Evolutionary conservation across 2,113 vertebrate genomes (phyloP), one percentile per base, ranked within the genome.

Genomic region (Fukomys damarensis): DNA sequence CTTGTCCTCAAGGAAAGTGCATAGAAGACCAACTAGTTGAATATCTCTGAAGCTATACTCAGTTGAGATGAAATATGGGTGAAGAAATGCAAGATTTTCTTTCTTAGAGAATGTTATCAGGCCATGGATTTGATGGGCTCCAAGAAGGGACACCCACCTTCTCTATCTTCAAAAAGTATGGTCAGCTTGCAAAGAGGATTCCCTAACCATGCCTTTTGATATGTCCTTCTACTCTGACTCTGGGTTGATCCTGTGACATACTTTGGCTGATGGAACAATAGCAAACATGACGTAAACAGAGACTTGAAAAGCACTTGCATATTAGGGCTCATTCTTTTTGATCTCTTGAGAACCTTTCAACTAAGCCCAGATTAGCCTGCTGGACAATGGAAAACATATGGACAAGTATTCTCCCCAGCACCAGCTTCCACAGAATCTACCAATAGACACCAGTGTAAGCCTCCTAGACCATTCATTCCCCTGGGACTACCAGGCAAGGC

Each of bases 251-350:
- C 46, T 81, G 41, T 82, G 54, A 84, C 70, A 91, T 65, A 7
- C 5, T 91, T 70, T 93, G 70, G 41, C 65, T 86, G 11, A 79
- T 61, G 46, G 30, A 20, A 91, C 41, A 70, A 54, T 13, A 19
- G 30, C 49, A 93, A 90, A 77, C 28, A 54, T 63, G 58, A 94
- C 38, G 66, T 59, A 95, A 88, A 80, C 7, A 58, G 54, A 80
- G 52, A 56, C 85, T 70, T 95, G n/a, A 81, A 89, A 97, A 63
- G 20, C 56, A 87, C 59, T 85, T 61, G 12, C 12, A 46, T n/a
- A 24, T 66, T 35, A 3, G 41, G 10, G 13, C 28, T 85, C 63
- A 16, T 26, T 93, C 35, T 13, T 65, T 83, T 66, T 80, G 56
- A 43, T 80, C 19, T 66, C 79, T 94, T 85, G 26, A 59, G 72